Evolutionary conservation across 2,888 invertebrate species (phyloP).

Genomic region (Unio pictorum): DNA sequence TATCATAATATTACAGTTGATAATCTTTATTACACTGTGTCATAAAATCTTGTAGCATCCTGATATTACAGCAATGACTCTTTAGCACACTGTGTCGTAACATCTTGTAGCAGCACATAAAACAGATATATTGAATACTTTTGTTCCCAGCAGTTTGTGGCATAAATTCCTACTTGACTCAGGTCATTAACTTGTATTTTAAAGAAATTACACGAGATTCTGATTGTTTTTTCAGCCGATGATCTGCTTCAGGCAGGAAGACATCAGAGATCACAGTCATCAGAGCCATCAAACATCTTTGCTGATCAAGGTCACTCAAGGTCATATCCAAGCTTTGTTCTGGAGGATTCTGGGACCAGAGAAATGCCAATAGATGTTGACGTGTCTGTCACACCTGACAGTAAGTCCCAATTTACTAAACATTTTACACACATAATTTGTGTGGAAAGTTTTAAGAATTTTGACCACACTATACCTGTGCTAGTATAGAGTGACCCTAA

Average conservation of each 20-base stretch:
- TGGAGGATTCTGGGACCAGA: conserved; percentile 34
- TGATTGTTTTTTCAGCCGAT: neutral
- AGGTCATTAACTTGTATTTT: neutral
- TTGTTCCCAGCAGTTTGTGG: too few species aligned
- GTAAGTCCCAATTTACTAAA: conserved; percentile 19
- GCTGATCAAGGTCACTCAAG: conserved; percentile 21
- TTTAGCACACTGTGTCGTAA: too few species aligned
- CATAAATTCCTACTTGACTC: neutral
- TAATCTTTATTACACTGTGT: too few species aligned
- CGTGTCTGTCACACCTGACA: conserved; percentile 19
- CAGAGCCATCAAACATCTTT: conserved; percentile 47
- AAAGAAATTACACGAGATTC: too few species aligned
- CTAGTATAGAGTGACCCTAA: neutral
- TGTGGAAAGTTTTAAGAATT: neutral
- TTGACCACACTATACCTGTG: neutral
- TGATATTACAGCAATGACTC: too few species aligned
- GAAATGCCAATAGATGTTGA: conserved; percentile 55
- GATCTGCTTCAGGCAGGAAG: conserved; percentile 10
- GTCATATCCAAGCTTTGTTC: conserved; percentile 44
- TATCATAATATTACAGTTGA: too few species aligned
- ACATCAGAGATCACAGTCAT: conserved; percentile 57
- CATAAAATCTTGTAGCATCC: too few species aligned
- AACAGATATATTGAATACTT: too few species aligned
- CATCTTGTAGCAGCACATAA: too few species aligned
- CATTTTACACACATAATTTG: neutral